Conservation (phyloP, 1,140 invertebrate species). For the Bathynomus jamesi region DNA sequence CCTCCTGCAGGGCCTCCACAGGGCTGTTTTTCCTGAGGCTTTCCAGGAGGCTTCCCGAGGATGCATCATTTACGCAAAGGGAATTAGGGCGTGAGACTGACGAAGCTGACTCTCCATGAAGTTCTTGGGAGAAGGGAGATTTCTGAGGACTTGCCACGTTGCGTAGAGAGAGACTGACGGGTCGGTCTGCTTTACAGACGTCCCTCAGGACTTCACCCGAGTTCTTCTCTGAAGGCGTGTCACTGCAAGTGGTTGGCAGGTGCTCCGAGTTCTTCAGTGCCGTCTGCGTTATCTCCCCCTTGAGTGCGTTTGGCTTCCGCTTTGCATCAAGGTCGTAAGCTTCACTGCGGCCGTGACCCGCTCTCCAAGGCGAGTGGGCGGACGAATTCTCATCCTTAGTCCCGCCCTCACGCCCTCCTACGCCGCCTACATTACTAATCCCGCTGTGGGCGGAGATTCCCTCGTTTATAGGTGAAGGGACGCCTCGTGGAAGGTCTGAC, state of each 20-base stretch:
- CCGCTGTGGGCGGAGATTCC: background rate
- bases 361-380: background rate
- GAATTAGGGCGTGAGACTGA: background rate
- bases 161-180: background rate
- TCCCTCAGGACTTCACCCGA: too few relatives aligned
- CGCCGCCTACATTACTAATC: background rate
- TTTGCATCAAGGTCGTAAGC: background rate
- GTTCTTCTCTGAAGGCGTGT: too few relatives aligned
- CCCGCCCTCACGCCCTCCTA: background rate
- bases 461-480: background rate
- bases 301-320: background rate
- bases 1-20: conserved; percentile 15
- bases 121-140: background rate
- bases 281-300: background rate
- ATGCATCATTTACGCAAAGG: background rate
- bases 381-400: background rate
- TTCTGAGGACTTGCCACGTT: background rate
- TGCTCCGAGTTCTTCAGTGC: too few relatives aligned
- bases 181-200: background rate
- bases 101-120: background rate
- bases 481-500: background rate
- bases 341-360: background rate
- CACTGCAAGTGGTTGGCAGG: too few relatives aligned
- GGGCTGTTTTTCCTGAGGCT: conserved; percentile 15
- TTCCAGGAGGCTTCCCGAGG: conserved; percentile 6